Base-by-base conservation (phyloP, 2,113 vertebrate genomes). In the Arenaria interpres region DNA sequence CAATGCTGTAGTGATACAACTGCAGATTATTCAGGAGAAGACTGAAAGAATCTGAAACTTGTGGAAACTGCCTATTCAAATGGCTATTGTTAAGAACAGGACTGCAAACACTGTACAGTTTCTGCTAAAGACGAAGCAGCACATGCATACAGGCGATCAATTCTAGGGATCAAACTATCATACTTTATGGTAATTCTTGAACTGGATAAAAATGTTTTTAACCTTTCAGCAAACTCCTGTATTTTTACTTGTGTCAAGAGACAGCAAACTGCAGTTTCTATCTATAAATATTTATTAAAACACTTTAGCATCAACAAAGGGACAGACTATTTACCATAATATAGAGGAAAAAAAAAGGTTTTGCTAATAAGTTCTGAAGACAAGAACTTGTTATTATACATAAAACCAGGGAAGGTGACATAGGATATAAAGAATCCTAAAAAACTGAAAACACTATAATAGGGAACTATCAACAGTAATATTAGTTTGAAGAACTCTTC, bases 61-160 rank as follows among this genome's bases (percentile, higher is more conserved):
- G 1, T 37, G 23, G 22, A 32, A n/a, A 37, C 6, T 30, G 16
- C n/a, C 63, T 28, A 41, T 16, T 73, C 10, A 43, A 62, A 32
- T 19, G 28, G 18, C 23, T 77, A 28, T 6, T 51, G 2, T 19
- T 53, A 51, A 76, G 23, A 77, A 71, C 4, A 5, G 33, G 66
- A 54, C 46, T 43, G 24, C 15, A 76, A 71, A 66, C 25, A 35
- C 13, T 4, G 4, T 10, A 69, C 3, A 22, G n/a, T 43, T 82
- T 46, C 76, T 76, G 33, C n/a, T 27, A 5, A 64, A 64, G 30
- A 45, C 23, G 33, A 8, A 56, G 32, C 14, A 45, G 50, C 10
- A 14, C 9, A 25, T 5, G 12, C 4, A 3, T 22, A 45, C 4
- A n/a, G 13, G 24, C 0, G 1, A 15, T 7, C 1, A 82, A 43